Conservation (phyloP, 2,113 vertebrate genomes). For the Microcebus jonahi region DNA sequence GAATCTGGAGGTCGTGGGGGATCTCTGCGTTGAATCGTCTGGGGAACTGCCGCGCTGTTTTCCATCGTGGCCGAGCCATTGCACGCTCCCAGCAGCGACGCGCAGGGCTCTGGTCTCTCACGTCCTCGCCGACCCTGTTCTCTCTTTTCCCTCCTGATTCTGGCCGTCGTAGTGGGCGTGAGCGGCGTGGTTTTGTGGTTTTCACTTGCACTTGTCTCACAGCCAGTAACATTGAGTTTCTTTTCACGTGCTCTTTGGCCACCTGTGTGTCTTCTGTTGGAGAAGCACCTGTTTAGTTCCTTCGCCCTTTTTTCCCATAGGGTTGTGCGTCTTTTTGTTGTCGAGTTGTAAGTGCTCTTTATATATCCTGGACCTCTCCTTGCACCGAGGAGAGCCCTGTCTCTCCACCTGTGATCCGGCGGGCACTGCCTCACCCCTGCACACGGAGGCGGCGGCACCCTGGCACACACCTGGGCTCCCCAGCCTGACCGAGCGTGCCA, state of each 20-base stretch:
- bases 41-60: background rate
- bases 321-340: background rate
- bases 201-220: background rate
- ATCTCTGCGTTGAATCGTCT: background rate
- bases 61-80: background rate
- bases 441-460: background rate
- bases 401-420: background rate
- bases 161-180: background rate
- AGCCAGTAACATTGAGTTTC: background rate
- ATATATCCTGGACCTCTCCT: background rate
- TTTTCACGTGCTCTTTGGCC: background rate
- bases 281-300: background rate
- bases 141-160: background rate
- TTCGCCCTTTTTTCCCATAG: background rate
- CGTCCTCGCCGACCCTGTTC: background rate
- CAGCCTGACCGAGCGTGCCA: background rate
- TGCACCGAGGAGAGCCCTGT: background rate
- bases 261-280: background rate
- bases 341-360: background rate
- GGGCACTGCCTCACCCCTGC: background rate
- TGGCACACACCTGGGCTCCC: background rate
- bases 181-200: background rate
- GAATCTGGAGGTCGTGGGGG: background rate
- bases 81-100: background rate
- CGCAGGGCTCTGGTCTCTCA: background rate